These are phyloP conservation scores for Mola mola DNA, from an alignment of 2,113 vertebrate species.

Conservation along the genomic window DNA sequence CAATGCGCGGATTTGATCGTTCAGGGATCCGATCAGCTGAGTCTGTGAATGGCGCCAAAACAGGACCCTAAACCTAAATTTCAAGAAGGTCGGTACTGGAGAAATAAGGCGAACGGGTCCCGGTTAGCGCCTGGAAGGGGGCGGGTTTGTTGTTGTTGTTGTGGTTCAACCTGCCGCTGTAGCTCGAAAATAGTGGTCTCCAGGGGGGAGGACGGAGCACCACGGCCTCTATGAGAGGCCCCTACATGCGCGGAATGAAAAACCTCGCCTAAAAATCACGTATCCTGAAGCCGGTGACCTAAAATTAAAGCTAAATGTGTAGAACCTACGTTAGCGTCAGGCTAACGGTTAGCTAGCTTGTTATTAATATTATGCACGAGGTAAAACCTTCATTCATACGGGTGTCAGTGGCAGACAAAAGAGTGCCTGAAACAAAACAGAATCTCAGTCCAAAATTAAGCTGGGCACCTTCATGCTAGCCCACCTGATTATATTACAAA, in stretches of 20 bases:
- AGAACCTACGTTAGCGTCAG: neutral
- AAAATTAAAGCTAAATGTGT: neutral
- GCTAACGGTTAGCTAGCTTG: constrained; percentile 45
- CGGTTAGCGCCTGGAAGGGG: constrained; percentile 32
- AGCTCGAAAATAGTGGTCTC: constrained; percentile 26
- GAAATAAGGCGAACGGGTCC: neutral
- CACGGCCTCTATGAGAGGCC: no score
- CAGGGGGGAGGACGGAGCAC: neutral
- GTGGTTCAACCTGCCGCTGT: neutral
- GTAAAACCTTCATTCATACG: neutral
- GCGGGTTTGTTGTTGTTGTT: constrained; percentile 72
- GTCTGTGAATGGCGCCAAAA: constrained; percentile 98
- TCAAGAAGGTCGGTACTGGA: constrained; percentile 88
- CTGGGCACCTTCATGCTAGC: no score
- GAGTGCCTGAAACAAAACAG: neutral
- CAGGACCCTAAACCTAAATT: constrained; percentile 98
- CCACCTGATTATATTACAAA: no score
- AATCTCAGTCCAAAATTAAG: neutral
- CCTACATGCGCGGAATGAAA: no score
- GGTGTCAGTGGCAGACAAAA: constrained; percentile 14
- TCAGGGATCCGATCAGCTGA: constrained; percentile 82
- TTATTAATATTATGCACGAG: neutral
- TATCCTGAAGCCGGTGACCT: fast-evolving
- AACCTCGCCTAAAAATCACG: fast-evolving
- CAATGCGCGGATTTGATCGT: constrained; percentile 82